A percentile compares a stretch with the other conserved stretches of the same genome.
Conservation (phyloP, 2,888 invertebrate genomes). For the Lasioglossum figueresi region DNA sequence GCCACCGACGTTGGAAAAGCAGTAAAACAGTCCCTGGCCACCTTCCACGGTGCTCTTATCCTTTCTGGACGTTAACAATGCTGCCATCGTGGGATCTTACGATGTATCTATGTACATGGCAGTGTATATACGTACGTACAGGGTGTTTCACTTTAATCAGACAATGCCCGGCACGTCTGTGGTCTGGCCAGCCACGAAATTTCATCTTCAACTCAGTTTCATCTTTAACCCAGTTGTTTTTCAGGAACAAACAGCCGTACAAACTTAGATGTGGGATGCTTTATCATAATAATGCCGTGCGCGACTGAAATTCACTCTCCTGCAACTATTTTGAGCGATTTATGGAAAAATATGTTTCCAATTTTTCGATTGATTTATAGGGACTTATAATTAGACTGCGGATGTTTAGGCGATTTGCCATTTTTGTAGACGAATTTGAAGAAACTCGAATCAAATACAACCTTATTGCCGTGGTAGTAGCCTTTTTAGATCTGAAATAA, state of each 20-base stretch:
- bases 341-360: too few species aligned
- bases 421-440: too few species aligned
- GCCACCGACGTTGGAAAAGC: slow-evolving; percentile 54
- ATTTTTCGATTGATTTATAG: too few species aligned
- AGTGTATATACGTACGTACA: slow-evolving; percentile 20
- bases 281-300: too few species aligned
- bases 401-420: too few species aligned
- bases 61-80: slow-evolving; percentile 67
- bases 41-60: slow-evolving; percentile 65
- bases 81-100: slow-evolving; percentile 45
- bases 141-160: slow-evolving; percentile 45
- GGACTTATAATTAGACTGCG: too few species aligned
- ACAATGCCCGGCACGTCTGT: background rate
- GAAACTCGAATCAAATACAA: too few species aligned
- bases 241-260: background rate
- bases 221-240: background rate
- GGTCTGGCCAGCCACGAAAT: background rate
- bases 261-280: background rate
- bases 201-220: too few species aligned
- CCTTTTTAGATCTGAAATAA: too few species aligned
- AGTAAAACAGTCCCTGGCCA: slow-evolving; percentile 65
- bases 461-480: too few species aligned
- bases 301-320: background rate
- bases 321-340: background rate
- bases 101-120: slow-evolving; percentile 34